Percentiles rank a stretch among this genome's conserved stretches.
Conservation (phyloP, 2,797 vertebrate genomes). For the Staurois parvus region DNA sequence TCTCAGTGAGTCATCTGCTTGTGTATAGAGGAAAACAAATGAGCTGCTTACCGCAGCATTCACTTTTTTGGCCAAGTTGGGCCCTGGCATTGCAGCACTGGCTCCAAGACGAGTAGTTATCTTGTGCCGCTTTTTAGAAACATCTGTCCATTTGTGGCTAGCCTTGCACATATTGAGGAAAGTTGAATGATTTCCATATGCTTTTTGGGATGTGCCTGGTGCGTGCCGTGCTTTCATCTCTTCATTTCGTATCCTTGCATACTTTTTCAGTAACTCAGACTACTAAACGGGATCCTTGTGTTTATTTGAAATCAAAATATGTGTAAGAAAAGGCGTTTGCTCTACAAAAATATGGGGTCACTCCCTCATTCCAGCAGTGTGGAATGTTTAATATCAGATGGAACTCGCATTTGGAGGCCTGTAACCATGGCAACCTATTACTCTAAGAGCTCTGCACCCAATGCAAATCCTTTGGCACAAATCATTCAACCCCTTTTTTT, state of each 20-base stretch:
- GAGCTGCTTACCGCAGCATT: too few species aligned
- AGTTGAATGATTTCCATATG: background rate
- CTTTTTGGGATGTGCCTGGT: background rate
- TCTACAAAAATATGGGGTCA: slow-evolving; percentile 23
- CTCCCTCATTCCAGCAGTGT: slow-evolving; percentile 29
- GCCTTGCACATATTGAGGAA: too few species aligned
- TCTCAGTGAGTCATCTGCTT: too few species aligned
- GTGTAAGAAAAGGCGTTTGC: slow-evolving; percentile 29
- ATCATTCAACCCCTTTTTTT: background rate
- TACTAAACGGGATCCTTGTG: slow-evolving; percentile 12
- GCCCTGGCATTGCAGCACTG: too few species aligned
- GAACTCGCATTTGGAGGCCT: slow-evolving; percentile 24
- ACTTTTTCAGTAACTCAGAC: background rate
- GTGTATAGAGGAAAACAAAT: too few species aligned
- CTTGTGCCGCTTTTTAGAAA: too few species aligned
- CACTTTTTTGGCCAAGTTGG: too few species aligned
- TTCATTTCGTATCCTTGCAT: background rate
- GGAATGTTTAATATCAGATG: slow-evolving; percentile 56
- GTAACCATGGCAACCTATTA: slow-evolving; percentile 21
- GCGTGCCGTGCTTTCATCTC: background rate
- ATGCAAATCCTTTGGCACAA: slow-evolving; percentile 38
- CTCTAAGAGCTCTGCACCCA: background rate
- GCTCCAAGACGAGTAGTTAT: too few species aligned
- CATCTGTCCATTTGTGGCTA: too few species aligned
- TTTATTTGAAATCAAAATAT: slow-evolving; percentile 31